Evolutionary conservation across 2,888 invertebrate species (phyloP).

Genomic region (Brenthis ino): DNA sequence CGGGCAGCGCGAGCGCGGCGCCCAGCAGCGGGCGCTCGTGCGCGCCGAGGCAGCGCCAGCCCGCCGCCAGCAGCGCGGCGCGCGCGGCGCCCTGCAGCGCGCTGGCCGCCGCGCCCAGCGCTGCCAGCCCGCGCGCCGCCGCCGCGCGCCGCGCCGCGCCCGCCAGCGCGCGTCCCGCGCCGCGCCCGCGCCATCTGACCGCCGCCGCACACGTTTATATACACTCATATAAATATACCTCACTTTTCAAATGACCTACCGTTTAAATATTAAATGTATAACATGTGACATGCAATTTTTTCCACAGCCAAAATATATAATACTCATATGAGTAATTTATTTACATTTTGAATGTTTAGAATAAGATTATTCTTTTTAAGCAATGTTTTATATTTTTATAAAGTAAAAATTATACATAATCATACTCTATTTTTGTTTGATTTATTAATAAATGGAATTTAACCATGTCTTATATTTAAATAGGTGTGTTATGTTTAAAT

Average conservation of each 20-base stretch:
- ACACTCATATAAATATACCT: no score
- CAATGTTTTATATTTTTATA: no score
- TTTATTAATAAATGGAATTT: conserved; percentile 5
- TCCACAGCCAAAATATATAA: no score
- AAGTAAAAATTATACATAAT: no score
- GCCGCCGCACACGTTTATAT: no score
- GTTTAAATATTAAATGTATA: no score
- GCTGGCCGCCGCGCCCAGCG: conserved; percentile 44
- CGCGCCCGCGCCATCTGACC: conserved; percentile 47
- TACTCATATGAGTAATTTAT: no score
- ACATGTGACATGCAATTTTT: no score
- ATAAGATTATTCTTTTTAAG: no score
- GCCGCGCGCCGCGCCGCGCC: conserved; percentile 48
- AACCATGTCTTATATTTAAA: conserved; percentile 18
- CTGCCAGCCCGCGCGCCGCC: conserved; percentile 33
- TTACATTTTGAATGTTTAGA: no score
- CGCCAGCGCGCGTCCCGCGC: conserved; percentile 49
- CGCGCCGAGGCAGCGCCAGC: conserved; percentile 53
- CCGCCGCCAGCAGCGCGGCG: conserved; percentile 45
- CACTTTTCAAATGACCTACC: no score
- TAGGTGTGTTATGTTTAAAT: background rate
- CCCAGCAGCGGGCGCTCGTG: conserved; percentile 57
- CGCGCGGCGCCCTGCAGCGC: conserved; percentile 46
- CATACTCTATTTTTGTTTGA: no score
- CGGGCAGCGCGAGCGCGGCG: conserved; percentile 55